Base-by-base conservation (phyloP, 2,797 vertebrate genomes). In the Sciurus vulgaris region DNA sequence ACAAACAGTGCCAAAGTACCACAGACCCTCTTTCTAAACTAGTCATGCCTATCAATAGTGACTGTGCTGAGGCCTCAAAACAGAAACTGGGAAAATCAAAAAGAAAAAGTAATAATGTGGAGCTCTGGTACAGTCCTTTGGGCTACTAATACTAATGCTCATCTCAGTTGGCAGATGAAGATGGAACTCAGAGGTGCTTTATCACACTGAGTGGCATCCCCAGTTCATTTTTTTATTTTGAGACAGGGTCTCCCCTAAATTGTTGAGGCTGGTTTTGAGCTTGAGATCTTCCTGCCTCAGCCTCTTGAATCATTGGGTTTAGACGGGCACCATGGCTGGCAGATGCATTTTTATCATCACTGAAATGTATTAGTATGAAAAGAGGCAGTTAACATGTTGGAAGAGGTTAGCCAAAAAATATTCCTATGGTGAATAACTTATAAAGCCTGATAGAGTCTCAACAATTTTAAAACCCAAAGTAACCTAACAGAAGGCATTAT, bases 1-100 rank as follows among this genome's bases (percentile, higher is more conserved):
- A 91, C 91, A 97, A 3, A 96, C 97, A 98, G 88, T 98, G 97
- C 94, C 97, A 49, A 95, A 97, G 69, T 33, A 87, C 67, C 59
- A 86, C 11, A n/a, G 85, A 87, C 56, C 12, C 47, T 49, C 65
- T 74, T 79, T 59, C 92, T 74, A 72, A 33, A 90, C 88, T 86
- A 79, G 54, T 56, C 28, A 33, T 12, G 51, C 72, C 93, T 54
- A 97, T 79, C 44, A 38, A 92, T 63, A 51, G 7, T 28, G 78
- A 44, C 49, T 8, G 76, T 61, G 13, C 44, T n/a, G 26, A 63
- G 44, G 30, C 61, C 22, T 30, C 61, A 93, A 81, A 88, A 41
- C 18, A 73, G 28, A 49, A 94, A 93, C 82, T 12, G 1, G 10
- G 8, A 87, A 78, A 91, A 35, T 72, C 61, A 82, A 76, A 86